These are phyloP conservation scores for Sarcophaga peregrina DNA, from an alignment of 1,140 invertebrate species.

Conservation along the genomic window DNA sequence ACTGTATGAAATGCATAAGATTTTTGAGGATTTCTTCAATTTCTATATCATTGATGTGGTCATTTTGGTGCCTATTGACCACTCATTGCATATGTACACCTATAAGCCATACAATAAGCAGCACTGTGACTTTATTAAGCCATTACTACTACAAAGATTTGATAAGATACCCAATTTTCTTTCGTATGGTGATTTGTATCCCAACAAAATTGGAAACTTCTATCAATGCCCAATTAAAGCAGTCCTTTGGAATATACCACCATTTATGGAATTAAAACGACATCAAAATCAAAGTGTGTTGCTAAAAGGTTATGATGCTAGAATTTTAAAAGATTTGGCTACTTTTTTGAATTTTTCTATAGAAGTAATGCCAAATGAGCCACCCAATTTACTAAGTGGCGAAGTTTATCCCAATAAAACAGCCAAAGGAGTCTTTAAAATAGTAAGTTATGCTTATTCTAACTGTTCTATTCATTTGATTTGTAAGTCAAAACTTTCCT, in stretches of 20 bases:
- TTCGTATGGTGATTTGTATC: background rate
- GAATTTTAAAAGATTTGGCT: background rate
- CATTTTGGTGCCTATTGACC: background rate
- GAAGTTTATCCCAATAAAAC: background rate
- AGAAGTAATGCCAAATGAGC: background rate
- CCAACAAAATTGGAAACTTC: background rate
- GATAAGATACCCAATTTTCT: no score
- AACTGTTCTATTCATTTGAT: background rate
- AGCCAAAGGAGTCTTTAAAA: background rate
- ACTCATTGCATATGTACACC: background rate
- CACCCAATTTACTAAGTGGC: background rate
- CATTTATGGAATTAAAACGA: background rate
- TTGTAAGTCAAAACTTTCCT: background rate
- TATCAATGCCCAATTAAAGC: background rate
- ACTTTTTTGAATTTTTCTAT: background rate
- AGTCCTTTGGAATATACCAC: constrained; percentile 11
- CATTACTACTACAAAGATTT: background rate
- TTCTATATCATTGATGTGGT: background rate
- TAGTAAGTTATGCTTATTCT: constrained; percentile 2
- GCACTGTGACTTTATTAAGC: background rate
- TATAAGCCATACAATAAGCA: background rate
- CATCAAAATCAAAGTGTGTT: no score
- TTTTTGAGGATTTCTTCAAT: background rate
- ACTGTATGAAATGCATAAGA: background rate
- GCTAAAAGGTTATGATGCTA: background rate